phyloP scores from a whole-genome alignment of 2,888 invertebrate genomes.

The Thyatira batis region DNA sequence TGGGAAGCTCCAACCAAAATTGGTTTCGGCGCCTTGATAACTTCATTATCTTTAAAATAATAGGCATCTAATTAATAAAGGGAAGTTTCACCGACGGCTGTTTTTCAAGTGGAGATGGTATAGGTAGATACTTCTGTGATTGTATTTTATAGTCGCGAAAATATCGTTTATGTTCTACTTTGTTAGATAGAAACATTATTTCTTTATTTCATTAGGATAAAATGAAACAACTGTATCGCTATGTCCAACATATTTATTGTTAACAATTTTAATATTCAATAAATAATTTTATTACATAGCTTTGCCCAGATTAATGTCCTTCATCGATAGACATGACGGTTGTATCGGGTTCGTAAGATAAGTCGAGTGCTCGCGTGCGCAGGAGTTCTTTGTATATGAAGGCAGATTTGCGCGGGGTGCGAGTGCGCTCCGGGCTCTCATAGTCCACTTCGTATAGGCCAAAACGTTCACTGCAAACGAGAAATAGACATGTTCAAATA shows the following conservation, averaged over 20 bases:
- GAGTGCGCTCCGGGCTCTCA: constrained; percentile 76
- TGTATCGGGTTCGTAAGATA: constrained; percentile 42
- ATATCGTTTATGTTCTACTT: too few species aligned
- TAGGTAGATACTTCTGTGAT: too few species aligned
- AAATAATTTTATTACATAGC: neutral
- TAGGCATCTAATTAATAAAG: neutral
- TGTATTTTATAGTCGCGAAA: too few species aligned
- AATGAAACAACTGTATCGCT: neutral
- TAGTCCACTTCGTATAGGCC: constrained; percentile 86
- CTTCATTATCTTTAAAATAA: neutral
- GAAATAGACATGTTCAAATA: neutral
- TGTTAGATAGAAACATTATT: too few species aligned
- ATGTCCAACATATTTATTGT: neutral
- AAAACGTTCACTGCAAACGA: constrained; percentile 76
- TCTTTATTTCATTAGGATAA: neutral
- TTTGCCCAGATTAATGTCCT: constrained; percentile 20
- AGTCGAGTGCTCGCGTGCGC: constrained; percentile 50
- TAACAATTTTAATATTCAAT: neutral
- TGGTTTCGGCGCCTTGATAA: neutral
- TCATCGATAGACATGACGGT: constrained; percentile 34
- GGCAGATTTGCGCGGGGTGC: constrained; percentile 84
- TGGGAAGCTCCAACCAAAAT: neutral
- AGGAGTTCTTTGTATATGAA: constrained; percentile 76
- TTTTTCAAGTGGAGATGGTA: neutral
- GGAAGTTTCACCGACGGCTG: neutral